Percentiles rank a stretch among this genome's conserved stretches.
phyloP scores from a whole-genome alignment of 2,797 vertebrate genomes.

The Rhabdomys pumilio region DNA sequence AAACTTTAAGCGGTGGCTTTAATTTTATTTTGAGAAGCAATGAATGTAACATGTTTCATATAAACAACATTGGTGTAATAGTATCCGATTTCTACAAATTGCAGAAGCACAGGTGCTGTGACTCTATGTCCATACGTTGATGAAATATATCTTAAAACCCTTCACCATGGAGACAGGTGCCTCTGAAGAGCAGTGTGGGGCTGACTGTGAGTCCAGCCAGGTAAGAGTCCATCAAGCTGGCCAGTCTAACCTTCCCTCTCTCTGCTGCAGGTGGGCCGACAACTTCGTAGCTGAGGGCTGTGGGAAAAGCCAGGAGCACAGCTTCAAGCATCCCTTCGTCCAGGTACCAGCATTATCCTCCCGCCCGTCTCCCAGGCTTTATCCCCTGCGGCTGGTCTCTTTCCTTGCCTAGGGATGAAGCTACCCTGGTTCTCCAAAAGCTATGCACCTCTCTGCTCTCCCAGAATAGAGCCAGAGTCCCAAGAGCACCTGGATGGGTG shows the following conservation, averaged over 20 bases:
- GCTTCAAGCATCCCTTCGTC: conserved; percentile 95
- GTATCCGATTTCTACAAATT: not conserved
- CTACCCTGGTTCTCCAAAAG: not conserved
- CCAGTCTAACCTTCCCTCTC: conserved; percentile 41
- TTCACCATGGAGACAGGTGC: not conserved
- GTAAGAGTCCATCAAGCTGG: fast-evolving
- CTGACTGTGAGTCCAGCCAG: not conserved
- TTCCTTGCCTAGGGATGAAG: not conserved
- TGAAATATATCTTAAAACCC: not conserved
- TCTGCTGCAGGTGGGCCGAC: conserved; percentile 94
- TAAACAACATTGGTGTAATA: not conserved
- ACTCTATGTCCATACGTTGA: not conserved
- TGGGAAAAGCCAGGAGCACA: conserved; percentile 84
- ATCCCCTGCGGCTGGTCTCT: fast-evolving
- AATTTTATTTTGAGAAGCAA: not conserved
- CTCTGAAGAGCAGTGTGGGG: not conserved
- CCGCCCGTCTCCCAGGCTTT: not conserved
- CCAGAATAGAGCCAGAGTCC: not conserved
- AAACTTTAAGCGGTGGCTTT: not conserved
- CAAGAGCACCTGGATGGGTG: not conserved
- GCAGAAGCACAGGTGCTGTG: not conserved
- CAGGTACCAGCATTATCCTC: conserved; percentile 91
- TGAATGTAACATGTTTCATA: not conserved
- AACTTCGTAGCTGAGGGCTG: conserved; percentile 92
- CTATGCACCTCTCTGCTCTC: not conserved